A percentile compares a stretch with the other conserved stretches of the same genome.
Conservation (phyloP, 2,113 vertebrate species). For the Lagopus muta region DNA sequence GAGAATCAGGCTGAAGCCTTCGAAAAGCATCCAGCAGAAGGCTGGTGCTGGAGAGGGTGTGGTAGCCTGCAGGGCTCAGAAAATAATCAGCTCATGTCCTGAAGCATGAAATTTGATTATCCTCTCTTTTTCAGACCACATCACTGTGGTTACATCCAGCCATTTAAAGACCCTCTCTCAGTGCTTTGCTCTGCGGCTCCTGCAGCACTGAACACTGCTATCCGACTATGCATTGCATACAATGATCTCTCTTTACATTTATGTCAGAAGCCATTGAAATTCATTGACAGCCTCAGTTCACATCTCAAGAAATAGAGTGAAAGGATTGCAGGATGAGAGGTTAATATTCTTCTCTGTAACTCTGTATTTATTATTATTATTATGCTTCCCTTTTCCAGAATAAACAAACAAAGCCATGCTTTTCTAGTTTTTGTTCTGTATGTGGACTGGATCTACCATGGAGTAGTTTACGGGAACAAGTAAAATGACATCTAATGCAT, state of each 20-base stretch:
- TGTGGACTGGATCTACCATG: neutral
- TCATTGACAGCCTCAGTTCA: neutral
- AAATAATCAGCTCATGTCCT: conserved; percentile 2
- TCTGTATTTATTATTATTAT: neutral
- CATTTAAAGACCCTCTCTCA: neutral
- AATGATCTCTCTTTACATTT: neutral
- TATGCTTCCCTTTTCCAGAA: neutral
- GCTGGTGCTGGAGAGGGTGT: neutral
- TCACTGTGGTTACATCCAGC: neutral
- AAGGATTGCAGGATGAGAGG: neutral
- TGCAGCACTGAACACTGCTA: neutral
- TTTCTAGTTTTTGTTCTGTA: neutral
- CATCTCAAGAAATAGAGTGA: neutral
- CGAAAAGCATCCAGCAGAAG: neutral
- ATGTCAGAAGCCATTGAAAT: neutral
- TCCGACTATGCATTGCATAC: neutral
- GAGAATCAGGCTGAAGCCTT: neutral
- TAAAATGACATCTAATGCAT: neutral
- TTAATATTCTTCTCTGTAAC: neutral
- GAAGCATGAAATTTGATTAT: conserved; percentile 9
- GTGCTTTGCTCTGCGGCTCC: neutral
- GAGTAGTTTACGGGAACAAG: neutral
- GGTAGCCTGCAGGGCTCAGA: neutral
- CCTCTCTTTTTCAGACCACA: neutral
- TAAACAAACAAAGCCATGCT: neutral